Percentiles rank a stretch among this genome's conserved stretches.
Evolutionary conservation across 1,140 invertebrate species (phyloP).

Genomic region (Lordiphosa collinella): DNA sequence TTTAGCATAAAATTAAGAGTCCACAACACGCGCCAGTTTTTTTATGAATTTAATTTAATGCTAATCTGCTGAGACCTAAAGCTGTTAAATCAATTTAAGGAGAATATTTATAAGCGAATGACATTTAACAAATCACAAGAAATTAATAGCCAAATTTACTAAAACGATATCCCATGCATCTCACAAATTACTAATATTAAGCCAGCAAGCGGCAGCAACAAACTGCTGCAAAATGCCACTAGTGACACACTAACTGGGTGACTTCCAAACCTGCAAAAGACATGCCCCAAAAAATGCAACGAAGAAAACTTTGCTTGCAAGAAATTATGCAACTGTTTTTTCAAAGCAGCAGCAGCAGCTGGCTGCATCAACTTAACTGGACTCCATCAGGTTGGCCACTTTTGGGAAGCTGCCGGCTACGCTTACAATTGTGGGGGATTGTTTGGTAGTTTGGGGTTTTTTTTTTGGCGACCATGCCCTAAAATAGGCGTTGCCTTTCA

Average conservation of each 20-base stretch:
- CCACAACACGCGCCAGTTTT: neutral
- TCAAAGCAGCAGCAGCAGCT: conserved; percentile 4
- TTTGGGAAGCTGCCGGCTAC: conserved; percentile 11
- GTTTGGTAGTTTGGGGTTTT: neutral
- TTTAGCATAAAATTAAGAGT: neutral
- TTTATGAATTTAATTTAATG: conserved; percentile 1
- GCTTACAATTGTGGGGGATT: conserved; percentile 1
- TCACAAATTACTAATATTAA: conserved; percentile 11
- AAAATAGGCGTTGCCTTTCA: conserved; percentile 11
- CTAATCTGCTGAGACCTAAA: neutral
- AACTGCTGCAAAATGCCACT: conserved; percentile 15
- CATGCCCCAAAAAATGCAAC: conserved; percentile 12
- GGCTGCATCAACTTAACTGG: conserved; percentile 1
- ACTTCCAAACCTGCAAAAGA: conserved; percentile 12
- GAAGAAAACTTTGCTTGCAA: conserved; percentile 13
- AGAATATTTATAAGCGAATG: conserved; percentile 8
- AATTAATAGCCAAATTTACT: conserved; percentile 5
- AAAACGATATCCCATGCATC: conserved; percentile 1
- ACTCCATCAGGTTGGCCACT: conserved; percentile 2
- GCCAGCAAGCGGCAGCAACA: neutral
- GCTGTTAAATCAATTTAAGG: conserved; percentile 2
- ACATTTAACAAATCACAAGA: neutral
- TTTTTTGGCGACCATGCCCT: neutral
- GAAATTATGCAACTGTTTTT: conserved; percentile 14
- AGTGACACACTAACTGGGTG: conserved; percentile 26